Conservation (phyloP, 1,140 invertebrate genomes). For the Cecropterus lyciades region DNA sequence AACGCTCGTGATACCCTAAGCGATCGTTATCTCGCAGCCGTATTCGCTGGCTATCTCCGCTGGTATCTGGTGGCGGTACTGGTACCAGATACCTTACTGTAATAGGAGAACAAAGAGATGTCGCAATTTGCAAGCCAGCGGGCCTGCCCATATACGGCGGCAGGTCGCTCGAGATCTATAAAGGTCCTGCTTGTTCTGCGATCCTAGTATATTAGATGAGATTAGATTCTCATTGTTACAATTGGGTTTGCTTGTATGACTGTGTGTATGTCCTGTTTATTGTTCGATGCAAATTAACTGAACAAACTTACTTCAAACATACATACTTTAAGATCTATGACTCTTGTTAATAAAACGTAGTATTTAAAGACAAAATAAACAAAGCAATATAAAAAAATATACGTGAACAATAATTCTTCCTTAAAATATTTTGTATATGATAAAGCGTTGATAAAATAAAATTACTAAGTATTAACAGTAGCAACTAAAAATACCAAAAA, state of each 20-base stretch:
- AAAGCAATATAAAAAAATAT: no score
- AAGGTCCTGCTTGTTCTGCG: slow-evolving; percentile 31
- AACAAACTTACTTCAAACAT: not conserved
- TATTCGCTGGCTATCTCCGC: slow-evolving; percentile 42
- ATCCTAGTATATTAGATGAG: slow-evolving; percentile 34
- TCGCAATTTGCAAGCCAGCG: slow-evolving; percentile 70
- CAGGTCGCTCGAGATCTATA: slow-evolving; percentile 20
- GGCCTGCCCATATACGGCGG: slow-evolving; percentile 54
- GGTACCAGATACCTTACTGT: slow-evolving; percentile 45
- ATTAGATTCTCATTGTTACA: slow-evolving; percentile 34
- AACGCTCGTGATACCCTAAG: slow-evolving; percentile 31
- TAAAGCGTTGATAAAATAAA: no score
- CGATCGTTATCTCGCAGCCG: slow-evolving; percentile 43
- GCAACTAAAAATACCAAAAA: no score
- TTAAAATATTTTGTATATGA: no score
- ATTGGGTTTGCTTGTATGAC: slow-evolving; percentile 1
- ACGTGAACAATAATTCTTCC: no score
- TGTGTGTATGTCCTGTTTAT: not conserved
- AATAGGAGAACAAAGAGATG: slow-evolving; percentile 64
- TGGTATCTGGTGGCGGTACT: slow-evolving; percentile 44
- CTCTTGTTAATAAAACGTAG: no score
- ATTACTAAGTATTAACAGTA: no score
- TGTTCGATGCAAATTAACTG: not conserved
- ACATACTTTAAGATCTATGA: no score
- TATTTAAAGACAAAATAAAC: no score